phyloP scores from a whole-genome alignment of 2,888 invertebrate species.

The Folsomia manolachei region DNA sequence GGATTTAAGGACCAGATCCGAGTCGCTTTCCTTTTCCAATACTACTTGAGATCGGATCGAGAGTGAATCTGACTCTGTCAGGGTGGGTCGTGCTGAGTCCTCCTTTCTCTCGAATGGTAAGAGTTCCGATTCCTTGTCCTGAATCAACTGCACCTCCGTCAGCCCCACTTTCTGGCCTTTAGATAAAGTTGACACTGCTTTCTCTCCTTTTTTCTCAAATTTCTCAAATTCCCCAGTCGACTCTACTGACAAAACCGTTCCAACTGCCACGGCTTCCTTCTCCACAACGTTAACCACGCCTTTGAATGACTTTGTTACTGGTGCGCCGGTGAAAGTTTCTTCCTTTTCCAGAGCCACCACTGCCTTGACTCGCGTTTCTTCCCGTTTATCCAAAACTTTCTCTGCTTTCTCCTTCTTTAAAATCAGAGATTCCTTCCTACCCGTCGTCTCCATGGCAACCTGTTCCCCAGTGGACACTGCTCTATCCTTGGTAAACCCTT shows the following conservation, averaged over 20 bases:
- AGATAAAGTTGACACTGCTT: background rate
- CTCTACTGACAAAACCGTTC: background rate
- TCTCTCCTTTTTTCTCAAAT: background rate
- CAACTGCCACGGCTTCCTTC: background rate
- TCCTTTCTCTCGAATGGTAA: background rate
- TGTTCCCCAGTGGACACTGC: background rate
- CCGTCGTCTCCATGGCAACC: background rate
- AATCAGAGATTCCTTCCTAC: background rate
- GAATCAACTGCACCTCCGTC: background rate
- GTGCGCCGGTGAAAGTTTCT: background rate
- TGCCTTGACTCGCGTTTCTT: background rate
- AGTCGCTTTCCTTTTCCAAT: constrained; percentile 1
- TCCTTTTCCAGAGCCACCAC: constrained; percentile 12
- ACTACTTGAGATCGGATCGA: background rate
- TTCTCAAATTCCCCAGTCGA: background rate
- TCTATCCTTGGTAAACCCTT: background rate
- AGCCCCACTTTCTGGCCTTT: background rate
- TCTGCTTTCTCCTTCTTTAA: constrained; percentile 4
- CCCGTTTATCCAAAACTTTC: background rate
- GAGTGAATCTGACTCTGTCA: background rate
- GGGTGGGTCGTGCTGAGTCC: background rate
- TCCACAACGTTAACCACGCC: background rate
- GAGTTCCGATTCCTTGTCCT: constrained; percentile 1
- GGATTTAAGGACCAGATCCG: constrained; percentile 7
- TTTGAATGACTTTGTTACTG: background rate